These are phyloP conservation scores for Vicugna pacos DNA, from an alignment of 2,113 vertebrate species.

Conservation along the genomic window DNA sequence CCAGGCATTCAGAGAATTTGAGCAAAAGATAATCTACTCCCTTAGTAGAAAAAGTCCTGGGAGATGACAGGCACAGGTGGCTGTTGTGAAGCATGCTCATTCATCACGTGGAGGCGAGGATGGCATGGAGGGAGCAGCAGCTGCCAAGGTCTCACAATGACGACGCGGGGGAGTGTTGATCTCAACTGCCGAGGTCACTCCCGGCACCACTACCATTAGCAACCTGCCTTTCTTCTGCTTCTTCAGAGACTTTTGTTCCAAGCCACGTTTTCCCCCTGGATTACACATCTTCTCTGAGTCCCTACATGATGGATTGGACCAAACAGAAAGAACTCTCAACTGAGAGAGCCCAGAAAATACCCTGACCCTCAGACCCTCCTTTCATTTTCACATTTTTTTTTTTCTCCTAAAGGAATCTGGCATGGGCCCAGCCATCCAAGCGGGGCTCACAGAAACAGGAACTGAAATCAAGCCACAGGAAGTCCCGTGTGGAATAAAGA, in stretches of 20 bases:
- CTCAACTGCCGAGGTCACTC: background rate
- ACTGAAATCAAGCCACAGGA: constrained; percentile 32
- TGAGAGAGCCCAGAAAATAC: background rate
- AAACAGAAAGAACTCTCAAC: background rate
- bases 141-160: background rate
- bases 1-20: background rate
- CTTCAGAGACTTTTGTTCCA: background rate
- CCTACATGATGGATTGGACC: background rate
- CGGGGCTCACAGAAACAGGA: constrained; percentile 24
- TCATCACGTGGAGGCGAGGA: background rate
- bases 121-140: background rate
- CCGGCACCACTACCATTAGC: background rate
- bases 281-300: background rate
- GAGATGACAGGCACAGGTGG: background rate
- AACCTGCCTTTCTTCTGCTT: background rate
- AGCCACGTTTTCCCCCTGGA: background rate
- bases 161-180: background rate
- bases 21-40: background rate
- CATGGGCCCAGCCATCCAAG: background rate
- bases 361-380: background rate
- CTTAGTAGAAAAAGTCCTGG: background rate
- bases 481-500: constrained; percentile 41
- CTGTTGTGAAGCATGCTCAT: background rate
- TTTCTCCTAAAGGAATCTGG: background rate
- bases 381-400: background rate